phyloP scores from a whole-genome alignment of 2,113 vertebrate species.

The Heptranchias perlo region DNA sequence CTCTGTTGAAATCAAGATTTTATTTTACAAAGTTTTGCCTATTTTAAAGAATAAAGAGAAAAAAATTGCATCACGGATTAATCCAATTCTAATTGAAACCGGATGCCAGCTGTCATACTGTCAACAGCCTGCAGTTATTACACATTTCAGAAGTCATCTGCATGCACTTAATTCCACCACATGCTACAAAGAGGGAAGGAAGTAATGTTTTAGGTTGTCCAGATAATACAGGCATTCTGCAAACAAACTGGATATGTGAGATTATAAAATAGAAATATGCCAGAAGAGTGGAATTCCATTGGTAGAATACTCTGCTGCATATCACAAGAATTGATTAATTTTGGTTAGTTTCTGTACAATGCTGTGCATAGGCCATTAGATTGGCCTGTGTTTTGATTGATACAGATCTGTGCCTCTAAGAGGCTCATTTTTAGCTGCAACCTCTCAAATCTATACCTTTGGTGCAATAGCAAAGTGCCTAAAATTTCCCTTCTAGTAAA shows the following conservation, averaged over 20 bases:
- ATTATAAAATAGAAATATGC: conserved; percentile 19
- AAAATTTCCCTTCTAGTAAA: not conserved
- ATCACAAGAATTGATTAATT: not conserved
- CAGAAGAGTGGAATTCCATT: not conserved
- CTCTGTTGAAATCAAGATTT: not conserved
- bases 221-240: conserved; percentile 1
- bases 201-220: not conserved
- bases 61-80: not conserved
- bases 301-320: not conserved
- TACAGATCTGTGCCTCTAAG: not conserved
- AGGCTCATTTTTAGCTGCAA: not conserved
- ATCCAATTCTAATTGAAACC: not conserved
- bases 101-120: conserved; percentile 29
- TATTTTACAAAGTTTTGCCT: not conserved
- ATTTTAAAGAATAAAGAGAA: not conserved
- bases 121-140: conserved; percentile 1
- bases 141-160: not conserved
- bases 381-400: not conserved
- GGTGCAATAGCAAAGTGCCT: not conserved
- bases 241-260: not conserved
- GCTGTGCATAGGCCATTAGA: not conserved
- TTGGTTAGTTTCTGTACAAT: not conserved
- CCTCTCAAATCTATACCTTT: not conserved
- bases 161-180: conserved; percentile 17
- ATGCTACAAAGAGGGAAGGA: not conserved